phyloP scores from a whole-genome alignment of 2,888 invertebrate genomes.

The Scaeva pyrastri region DNA sequence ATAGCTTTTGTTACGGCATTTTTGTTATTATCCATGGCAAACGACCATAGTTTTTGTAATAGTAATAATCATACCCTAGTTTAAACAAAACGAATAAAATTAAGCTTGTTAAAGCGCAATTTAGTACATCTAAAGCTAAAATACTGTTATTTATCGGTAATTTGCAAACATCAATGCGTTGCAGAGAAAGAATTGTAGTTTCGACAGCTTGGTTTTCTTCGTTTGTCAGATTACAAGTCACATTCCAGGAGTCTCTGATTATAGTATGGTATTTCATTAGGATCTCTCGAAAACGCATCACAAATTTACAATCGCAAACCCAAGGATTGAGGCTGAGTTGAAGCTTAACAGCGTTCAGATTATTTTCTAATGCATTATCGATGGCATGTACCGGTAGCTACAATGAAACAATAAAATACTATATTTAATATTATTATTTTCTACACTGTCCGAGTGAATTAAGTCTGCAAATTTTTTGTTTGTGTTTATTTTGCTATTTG shows the following conservation, averaged over 20 bases:
- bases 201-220: conserved; percentile 81
- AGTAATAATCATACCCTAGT: conserved; percentile 92
- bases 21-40: conserved; percentile 93
- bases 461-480: too few relatives aligned
- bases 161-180: conserved; percentile 89
- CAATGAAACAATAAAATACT: conserved; percentile 78
- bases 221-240: conserved; percentile 88
- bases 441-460: too few relatives aligned
- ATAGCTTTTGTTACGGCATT: conserved; percentile 86
- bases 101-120: conserved; percentile 87
- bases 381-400: conserved; percentile 92
- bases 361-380: conserved; percentile 90
- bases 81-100: conserved; percentile 90
- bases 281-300: conserved; percentile 90
- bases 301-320: conserved; percentile 92
- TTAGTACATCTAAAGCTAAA: conserved; percentile 89
- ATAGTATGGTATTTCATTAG: conserved; percentile 89
- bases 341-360: conserved; percentile 88
- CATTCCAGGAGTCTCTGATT: conserved; percentile 88
- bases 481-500: too few relatives aligned
- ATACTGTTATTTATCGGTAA: conserved; percentile 85
- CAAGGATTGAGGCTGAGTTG: conserved; percentile 91
- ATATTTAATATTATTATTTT: neutral
- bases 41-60: conserved; percentile 91
- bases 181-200: conserved; percentile 88